Evolutionary conservation across 2,888 invertebrate genomes (phyloP).

Genomic region (Cryptocheilus praepositus): DNA sequence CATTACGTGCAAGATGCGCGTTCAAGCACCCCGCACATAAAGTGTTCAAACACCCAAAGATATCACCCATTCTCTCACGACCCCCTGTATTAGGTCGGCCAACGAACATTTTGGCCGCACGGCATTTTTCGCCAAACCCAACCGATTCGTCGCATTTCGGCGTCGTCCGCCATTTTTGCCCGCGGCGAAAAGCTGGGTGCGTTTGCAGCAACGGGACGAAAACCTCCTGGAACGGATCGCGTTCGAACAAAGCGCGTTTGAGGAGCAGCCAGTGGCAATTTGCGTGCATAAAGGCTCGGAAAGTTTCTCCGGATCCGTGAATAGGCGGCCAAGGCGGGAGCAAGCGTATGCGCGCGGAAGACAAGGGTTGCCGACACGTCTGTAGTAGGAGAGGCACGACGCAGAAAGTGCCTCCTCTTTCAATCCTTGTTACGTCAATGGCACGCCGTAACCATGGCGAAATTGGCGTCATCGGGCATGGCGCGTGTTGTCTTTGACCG

Average conservation of each 20-base stretch:
- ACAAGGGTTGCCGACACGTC: neutral
- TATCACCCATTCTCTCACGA: no score
- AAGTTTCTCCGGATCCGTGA: constrained; percentile 29
- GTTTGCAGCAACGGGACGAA: neutral
- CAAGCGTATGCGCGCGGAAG: neutral
- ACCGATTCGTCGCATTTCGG: no score
- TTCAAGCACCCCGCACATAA: no score
- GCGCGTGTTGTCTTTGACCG: no score
- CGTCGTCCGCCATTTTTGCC: no score
- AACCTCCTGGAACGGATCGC: constrained; percentile 17
- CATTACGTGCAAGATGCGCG: no score
- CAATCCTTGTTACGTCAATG: constrained; percentile 45
- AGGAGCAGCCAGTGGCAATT: constrained; percentile 41
- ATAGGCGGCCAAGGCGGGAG: constrained; percentile 13
- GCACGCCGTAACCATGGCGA: constrained; percentile 51
- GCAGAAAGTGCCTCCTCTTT: constrained; percentile 27
- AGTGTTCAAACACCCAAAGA: no score
- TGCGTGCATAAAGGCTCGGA: constrained; percentile 32
- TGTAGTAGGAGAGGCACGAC: neutral
- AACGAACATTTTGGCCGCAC: no score
- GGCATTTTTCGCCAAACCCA: no score
- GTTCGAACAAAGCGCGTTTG: constrained; percentile 25
- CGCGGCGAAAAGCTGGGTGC: no score
- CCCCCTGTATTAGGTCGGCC: no score
- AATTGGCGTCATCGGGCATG: constrained; percentile 44